Base-by-base conservation (phyloP, 2,113 vertebrate genomes). In the Phylloscopus trochiloides region DNA sequence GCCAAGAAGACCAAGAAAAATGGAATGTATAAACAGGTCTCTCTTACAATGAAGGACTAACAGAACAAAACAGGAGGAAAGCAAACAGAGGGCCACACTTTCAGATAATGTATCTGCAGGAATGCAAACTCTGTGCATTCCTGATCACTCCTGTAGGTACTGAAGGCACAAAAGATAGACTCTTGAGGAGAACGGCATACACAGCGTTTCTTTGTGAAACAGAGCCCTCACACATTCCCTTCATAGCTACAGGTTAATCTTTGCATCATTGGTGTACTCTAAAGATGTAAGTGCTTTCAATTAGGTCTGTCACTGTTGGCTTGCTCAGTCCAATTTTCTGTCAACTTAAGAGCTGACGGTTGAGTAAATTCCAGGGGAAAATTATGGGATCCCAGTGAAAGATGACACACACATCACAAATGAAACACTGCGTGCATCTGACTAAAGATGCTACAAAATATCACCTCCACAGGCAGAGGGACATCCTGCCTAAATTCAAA, bases 21-120 rank as follows among this genome's bases (percentile, higher is more conserved):
- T 93, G 94, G 92, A 95, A 97, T 87, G 95, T 84, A 90, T 65
- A 86, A 97, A 97, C 89, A 97, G 86, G 88, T 63, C 80, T 87
- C 70, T 94, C 95, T 96, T 78, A 77, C 89, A 87, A 36, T 61
- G 75, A 70, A 72, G 95, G 85, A 3, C 70, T 78, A 78, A 91
- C 11, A 79, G 94, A 90, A 82, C 77, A 78, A 79, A 94, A 95
- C 84, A 92, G 93, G 80, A 90, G 79, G 13, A 87, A 94, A 79
- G 92, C 67, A 92, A 93, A 95, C 82, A 95, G 92, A 86, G 22
- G 52, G 68, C 58, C 78, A 40, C 76, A 88, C 90, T 95, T 97
- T 94, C 74, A 86, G 86, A 88, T 70, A 93, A 80, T 87, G 16
- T 92, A 96, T 86, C 51, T 90, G 76, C 76, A 96, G 91, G 68